These are phyloP conservation scores for Eidolon helvum DNA, from an alignment of 2,113 vertebrate genomes.

Conservation along the genomic window DNA sequence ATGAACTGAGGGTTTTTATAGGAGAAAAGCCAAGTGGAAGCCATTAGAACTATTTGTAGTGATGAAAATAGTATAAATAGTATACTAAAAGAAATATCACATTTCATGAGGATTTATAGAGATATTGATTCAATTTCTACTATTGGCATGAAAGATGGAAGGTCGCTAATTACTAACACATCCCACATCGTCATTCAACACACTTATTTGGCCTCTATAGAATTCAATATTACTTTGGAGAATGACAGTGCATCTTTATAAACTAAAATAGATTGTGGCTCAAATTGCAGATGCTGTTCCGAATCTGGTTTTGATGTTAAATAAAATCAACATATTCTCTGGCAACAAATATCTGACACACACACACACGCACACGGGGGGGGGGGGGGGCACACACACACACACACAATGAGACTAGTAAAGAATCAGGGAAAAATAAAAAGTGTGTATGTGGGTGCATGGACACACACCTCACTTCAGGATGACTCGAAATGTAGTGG, in stretches of 20 bases:
- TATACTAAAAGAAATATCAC: not conserved
- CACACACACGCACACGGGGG: not conserved
- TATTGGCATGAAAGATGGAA: not conserved
- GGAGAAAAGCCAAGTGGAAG: not conserved
- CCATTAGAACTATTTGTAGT: not conserved
- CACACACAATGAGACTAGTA: not conserved
- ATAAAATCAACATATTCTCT: not conserved
- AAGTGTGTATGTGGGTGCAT: not conserved
- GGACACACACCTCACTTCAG: not conserved
- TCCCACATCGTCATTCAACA: not conserved
- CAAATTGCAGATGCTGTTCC: not conserved
- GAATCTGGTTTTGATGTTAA: not conserved
- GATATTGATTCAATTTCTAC: not conserved
- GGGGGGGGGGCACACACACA: not conserved
- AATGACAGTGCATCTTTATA: not conserved
- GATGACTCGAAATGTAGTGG: not conserved
- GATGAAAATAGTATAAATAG: not conserved
- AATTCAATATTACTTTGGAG: not conserved
- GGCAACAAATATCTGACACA: not conserved
- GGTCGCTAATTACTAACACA: not conserved
- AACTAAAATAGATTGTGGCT: not conserved
- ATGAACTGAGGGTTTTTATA: not conserved
- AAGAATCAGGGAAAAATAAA: not conserved
- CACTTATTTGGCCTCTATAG: not conserved
- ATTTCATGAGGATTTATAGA: not conserved